Base-by-base conservation (phyloP, 1,140 invertebrate species). In the Phocides pigmalion region DNA sequence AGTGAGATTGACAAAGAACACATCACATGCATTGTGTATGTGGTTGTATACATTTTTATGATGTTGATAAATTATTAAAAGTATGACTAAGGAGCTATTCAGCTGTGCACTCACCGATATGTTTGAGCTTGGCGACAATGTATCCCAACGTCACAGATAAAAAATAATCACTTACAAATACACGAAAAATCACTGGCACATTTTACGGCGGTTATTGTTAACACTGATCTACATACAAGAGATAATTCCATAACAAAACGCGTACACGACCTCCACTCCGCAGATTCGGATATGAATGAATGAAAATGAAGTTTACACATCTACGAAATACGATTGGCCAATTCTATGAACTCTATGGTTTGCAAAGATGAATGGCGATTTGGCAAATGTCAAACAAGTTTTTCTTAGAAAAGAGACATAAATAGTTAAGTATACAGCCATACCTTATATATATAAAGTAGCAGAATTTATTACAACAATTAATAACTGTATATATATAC, bases 261-360 rank as follows among this genome's bases (percentile, higher is more conserved):
- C 51, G 37, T 66, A 53, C 39, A 32, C 41, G 22, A 56, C 72
- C 69, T 65, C 67, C 25, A 8, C 42, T 58, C 62, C 28, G 56
- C 51, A 63, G 35, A 65, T 58, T 65, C 49, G 50, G 66, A 59
- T 68, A 74, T 66, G 71, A 76, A 74, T 76, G 68, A 68, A 74
- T 39, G 14, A 50, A 53, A 28, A 28, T 28, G 28, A 32, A 32
- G n/a, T 32, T 32, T 32, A 32, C 28, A 32, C n/a, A 11, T 3
- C 25, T 6, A 8, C 9, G 9, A n/a, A 8, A 32, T 32, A 32
- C 28, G 9, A 11, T 32, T 32, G 28, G 28, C 28, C 2, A 32
- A 3, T 11, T 32, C 28, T 32, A 32, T 32, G 5, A 32, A 3
- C 28, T 32, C 28, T 32, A 32, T 32, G 28, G 28, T 32, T 32